Evolutionary conservation across 2,797 vertebrate species (phyloP).

Genomic region (Acanthiza pusilla): DNA sequence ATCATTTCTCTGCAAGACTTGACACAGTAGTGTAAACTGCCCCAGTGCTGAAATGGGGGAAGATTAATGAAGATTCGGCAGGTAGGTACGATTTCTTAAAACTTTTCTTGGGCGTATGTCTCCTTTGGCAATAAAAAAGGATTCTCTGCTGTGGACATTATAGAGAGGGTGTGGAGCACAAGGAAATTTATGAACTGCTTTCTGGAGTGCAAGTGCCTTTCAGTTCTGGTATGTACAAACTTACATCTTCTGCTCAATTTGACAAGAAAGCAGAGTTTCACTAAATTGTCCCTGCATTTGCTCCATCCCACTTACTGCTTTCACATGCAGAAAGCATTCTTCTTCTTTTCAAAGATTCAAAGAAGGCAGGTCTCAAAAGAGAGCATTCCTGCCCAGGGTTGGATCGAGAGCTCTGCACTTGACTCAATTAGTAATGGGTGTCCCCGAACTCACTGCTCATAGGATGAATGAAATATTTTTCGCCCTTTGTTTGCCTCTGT

Average conservation of each 20-base stretch:
- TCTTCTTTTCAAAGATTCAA: constrained; percentile 3
- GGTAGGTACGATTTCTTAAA: background rate
- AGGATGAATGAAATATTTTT: constrained; percentile 36
- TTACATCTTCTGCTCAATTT: background rate
- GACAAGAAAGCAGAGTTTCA: background rate
- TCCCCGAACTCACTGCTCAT: constrained; percentile 37
- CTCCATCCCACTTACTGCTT: constrained; percentile 28
- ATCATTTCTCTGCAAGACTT: background rate
- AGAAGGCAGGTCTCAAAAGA: constrained; percentile 16
- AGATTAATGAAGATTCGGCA: background rate
- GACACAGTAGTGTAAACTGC: background rate
- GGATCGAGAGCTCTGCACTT: constrained; percentile 16
- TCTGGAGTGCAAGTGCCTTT: background rate
- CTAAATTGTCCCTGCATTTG: constrained; percentile 14
- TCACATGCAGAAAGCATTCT: constrained; percentile 22
- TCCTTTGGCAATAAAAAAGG: background rate
- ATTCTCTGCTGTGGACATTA: background rate
- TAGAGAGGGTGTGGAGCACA: background rate
- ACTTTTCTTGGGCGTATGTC: background rate
- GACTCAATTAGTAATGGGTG: background rate
- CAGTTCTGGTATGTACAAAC: background rate
- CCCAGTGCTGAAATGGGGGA: background rate
- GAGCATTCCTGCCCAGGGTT: constrained; percentile 32
- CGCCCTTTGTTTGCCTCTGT: constrained; percentile 37
- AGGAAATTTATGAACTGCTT: background rate